phyloP scores from a whole-genome alignment of 2,797 vertebrate species.

The Prionace glauca region DNA sequence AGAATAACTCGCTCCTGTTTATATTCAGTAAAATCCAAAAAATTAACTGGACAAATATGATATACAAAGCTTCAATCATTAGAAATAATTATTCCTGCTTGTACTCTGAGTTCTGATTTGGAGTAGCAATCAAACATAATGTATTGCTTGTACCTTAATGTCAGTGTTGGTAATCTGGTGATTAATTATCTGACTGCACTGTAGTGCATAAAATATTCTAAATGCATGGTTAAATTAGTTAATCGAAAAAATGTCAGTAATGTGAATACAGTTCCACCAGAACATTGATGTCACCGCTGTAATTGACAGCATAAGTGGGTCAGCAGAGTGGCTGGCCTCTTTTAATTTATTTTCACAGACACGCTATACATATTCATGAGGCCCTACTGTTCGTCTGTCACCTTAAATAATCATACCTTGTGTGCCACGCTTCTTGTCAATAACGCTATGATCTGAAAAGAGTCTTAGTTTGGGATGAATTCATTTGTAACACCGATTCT shows the following conservation, averaged over 20 bases:
- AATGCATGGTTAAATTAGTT: constrained; percentile 70
- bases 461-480: neutral
- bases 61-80: constrained; percentile 40
- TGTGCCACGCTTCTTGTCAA: constrained; percentile 56
- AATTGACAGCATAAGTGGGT: constrained; percentile 93
- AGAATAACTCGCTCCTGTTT: neutral
- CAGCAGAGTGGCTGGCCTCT: constrained; percentile 80
- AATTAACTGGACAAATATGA: constrained; percentile 38
- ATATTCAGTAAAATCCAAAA: constrained; percentile 34
- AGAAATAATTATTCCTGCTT: constrained; percentile 41
- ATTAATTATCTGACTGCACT: constrained; percentile 72
- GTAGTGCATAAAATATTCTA: constrained; percentile 67
- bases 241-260: constrained; percentile 59
- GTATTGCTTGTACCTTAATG: constrained; percentile 56
- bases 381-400: constrained; percentile 96
- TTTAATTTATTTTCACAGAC: constrained; percentile 95
- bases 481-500: neutral
- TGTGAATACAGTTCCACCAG: constrained; percentile 69
- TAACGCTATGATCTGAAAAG: neutral
- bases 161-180: constrained; percentile 65
- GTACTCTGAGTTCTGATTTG: constrained; percentile 51
- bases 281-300: constrained; percentile 76
- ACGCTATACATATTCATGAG: constrained; percentile 90
- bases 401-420: constrained; percentile 75
- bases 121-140: constrained; percentile 64